Evolutionary conservation across 2,797 vertebrate species (phyloP).

Genomic region (Setipinna tenuifilis): DNA sequence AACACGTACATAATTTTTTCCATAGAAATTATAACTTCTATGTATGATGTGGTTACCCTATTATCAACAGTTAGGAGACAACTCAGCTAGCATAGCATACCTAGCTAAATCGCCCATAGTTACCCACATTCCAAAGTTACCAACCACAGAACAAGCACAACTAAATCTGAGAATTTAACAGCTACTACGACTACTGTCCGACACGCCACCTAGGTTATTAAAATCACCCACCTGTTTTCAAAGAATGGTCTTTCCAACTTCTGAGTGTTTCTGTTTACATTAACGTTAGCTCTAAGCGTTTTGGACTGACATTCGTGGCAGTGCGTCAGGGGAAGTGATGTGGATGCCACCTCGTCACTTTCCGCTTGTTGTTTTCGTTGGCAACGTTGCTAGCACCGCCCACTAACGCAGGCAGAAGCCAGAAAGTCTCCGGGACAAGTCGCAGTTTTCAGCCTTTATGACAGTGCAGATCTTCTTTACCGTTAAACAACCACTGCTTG

Average conservation of each 20-base stretch:
- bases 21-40: neutral
- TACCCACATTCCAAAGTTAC: too few relatives aligned
- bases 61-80: too few relatives aligned
- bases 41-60: neutral
- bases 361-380: neutral
- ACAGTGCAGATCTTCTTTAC: too few relatives aligned
- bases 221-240: neutral
- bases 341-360: neutral
- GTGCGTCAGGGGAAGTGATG: slow-evolving; percentile 8
- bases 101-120: too few relatives aligned
- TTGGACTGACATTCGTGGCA: neutral
- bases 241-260: neutral
- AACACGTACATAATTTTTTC: neutral
- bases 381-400: neutral
- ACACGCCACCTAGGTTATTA: neutral
- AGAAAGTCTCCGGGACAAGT: too few relatives aligned
- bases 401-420: neutral
- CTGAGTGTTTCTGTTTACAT: neutral
- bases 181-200: neutral
- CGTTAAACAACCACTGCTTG: too few relatives aligned
- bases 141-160: neutral
- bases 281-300: neutral
- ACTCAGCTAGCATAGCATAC: too few relatives aligned
- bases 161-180: neutral
- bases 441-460: too few relatives aligned